Evolutionary conservation across 2,797 vertebrate genomes (phyloP).

Genomic region (Falco cherrug): DNA sequence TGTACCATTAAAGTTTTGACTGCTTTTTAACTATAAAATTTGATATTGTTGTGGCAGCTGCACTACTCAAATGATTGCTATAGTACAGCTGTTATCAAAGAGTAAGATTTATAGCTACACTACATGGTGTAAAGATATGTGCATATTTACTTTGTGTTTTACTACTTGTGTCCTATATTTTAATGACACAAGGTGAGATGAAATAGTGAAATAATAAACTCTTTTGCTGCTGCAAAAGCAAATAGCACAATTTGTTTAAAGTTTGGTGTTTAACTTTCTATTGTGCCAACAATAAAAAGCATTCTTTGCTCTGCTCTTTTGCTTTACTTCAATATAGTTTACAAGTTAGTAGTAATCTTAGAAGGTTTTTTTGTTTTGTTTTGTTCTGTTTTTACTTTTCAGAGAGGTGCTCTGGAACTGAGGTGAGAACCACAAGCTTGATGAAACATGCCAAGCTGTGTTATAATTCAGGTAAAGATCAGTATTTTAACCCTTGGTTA

Average conservation of each 20-base stretch:
- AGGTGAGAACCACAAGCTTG: not conserved
- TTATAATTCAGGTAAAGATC: not conserved
- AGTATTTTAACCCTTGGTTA: not conserved
- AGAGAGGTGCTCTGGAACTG: not conserved
- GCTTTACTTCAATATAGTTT: not conserved
- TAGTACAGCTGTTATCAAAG: conserved; percentile 80
- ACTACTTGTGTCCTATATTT: conserved; percentile 77
- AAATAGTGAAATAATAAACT: conserved; percentile 77
- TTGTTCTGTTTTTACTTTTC: not conserved
- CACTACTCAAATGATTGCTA: conserved; percentile 77
- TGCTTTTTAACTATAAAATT: conserved; percentile 84
- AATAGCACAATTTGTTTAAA: conserved; percentile 42
- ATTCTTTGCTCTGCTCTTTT: not conserved
- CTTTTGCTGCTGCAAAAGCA: conserved; percentile 39
- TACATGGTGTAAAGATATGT: conserved; percentile 78
- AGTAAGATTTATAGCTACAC: conserved; percentile 77
- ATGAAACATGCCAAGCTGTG: not conserved
- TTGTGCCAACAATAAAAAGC: not conserved
- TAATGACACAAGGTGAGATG: conserved; percentile 80
- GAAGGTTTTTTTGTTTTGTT: not conserved
- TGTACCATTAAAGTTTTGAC: conserved; percentile 81
- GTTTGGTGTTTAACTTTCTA: conserved; percentile 33
- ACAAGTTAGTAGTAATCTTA: accelerated
- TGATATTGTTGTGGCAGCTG: conserved; percentile 84
- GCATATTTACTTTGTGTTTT: conserved; percentile 82